Percentiles rank a stretch among this genome's conserved stretches.
These are phyloP conservation scores for Gallirallus australis DNA, from an alignment of 2,797 vertebrate genomes.

Conservation along the genomic window DNA sequence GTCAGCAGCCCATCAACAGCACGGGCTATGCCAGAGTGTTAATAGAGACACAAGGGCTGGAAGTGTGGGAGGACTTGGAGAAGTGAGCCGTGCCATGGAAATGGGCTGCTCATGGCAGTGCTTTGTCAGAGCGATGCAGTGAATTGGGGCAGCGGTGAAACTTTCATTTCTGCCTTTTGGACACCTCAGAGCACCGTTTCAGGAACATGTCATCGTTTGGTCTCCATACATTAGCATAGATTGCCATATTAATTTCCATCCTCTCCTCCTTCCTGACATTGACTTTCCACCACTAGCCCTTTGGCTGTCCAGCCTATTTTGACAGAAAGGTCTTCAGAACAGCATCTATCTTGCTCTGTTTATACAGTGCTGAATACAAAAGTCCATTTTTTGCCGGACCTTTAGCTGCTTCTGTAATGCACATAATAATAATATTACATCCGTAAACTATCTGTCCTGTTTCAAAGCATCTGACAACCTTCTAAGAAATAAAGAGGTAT, in stretches of 20 bases:
- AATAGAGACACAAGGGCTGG: neutral
- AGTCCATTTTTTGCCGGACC: neutral
- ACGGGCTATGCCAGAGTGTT: neutral
- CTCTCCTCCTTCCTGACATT: neutral
- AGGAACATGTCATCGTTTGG: neutral
- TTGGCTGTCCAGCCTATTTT: neutral
- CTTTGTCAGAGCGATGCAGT: neutral
- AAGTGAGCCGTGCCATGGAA: neutral
- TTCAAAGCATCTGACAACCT: neutral
- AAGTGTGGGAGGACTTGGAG: neutral
- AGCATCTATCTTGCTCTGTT: neutral
- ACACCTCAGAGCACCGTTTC: neutral
- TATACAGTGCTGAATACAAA: neutral
- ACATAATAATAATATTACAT: conserved; percentile 31
- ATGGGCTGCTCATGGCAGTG: neutral
- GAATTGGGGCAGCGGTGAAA: neutral
- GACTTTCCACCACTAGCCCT: neutral
- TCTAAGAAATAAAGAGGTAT: neutral
- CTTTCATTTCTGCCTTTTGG: neutral
- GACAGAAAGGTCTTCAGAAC: neutral
- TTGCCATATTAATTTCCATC: conserved; percentile 34
- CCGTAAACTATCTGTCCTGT: neutral
- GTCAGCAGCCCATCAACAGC: neutral
- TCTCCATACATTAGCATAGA: neutral
- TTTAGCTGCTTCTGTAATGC: neutral